A percentile compares a stretch with the other conserved stretches of the same genome.
These are phyloP conservation scores for Anisognathus igniventris DNA, from an alignment of 2,797 vertebrate species.

Conservation along the genomic window DNA sequence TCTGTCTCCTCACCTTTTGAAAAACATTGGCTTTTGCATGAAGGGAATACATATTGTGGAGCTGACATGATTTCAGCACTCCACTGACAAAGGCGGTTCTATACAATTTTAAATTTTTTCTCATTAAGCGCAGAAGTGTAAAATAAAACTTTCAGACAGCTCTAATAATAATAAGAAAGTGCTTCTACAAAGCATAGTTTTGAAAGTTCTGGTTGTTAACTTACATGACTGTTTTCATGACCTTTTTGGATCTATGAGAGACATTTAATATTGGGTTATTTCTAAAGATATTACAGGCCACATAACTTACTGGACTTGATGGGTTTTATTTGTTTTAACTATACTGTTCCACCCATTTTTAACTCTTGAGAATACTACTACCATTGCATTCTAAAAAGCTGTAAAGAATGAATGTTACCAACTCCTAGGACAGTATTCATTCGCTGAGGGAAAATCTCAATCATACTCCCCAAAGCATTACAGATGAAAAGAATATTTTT, in stretches of 20 bases:
- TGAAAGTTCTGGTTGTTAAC: neutral
- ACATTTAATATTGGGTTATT: neutral
- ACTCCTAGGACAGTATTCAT: neutral
- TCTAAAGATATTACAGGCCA: neutral
- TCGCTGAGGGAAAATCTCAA: neutral
- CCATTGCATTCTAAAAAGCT: neutral
- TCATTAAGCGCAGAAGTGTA: neutral
- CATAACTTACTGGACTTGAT: neutral
- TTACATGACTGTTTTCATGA: neutral
- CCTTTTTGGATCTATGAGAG: neutral
- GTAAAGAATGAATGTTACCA: neutral
- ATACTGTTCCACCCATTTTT: neutral
- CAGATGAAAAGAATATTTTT: neutral
- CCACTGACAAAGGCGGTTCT: fast-evolving
- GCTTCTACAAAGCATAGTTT: neutral
- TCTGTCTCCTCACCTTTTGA: neutral
- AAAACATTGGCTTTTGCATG: neutral
- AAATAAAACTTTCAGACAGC: neutral
- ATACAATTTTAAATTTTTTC: neutral
- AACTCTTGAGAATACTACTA: neutral
- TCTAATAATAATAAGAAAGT: neutral
- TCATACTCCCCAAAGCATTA: neutral
- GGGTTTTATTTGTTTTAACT: neutral
- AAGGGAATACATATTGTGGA: neutral
- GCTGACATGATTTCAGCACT: neutral